A percentile compares a stretch with the other conserved stretches of the same genome.
phyloP scores from a whole-genome alignment of 2,113 vertebrate species.

The Lycaon pictus region DNA sequence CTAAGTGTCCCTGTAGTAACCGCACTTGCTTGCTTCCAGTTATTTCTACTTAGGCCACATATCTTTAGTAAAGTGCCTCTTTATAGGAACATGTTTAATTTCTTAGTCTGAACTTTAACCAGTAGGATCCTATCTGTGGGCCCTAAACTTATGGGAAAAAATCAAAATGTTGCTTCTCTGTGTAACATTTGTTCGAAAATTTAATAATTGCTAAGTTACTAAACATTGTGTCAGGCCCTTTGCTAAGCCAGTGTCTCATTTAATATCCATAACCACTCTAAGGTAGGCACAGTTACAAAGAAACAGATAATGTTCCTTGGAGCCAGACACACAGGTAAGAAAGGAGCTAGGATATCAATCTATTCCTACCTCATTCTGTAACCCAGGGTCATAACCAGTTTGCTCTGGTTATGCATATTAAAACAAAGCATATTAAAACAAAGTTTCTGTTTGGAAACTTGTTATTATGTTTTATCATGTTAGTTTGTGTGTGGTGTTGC shows the following conservation, averaged over 20 bases:
- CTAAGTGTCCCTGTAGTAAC: not conserved
- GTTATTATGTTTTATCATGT: not conserved
- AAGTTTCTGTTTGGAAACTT: conserved; percentile 28
- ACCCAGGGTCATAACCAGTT: not conserved
- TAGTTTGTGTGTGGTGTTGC: not conserved
- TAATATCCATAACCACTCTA: conserved; percentile 22
- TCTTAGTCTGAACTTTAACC: conserved; percentile 16
- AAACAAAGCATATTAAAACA: not conserved
- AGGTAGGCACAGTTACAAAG: not conserved
- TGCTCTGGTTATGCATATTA: not conserved
- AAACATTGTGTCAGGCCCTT: conserved; percentile 16
- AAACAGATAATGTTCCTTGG: not conserved
- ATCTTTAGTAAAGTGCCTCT: conserved; percentile 14
- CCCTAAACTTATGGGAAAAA: not conserved
- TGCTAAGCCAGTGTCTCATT: not conserved
- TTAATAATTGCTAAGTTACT: conserved; percentile 41
- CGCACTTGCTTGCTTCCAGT: not conserved
- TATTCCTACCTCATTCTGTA: not conserved
- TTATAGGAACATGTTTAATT: not conserved
- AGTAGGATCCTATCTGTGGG: not conserved
- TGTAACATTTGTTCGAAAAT: conserved; percentile 41
- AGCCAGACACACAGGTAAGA: not conserved
- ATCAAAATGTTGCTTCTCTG: not conserved
- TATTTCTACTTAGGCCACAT: conserved; percentile 45
- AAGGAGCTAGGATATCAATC: not conserved